Evolutionary conservation across 2,113 vertebrate species (phyloP), one percentile per base, ranked within the genome.

Genomic region (Nanorana parkeri): DNA sequence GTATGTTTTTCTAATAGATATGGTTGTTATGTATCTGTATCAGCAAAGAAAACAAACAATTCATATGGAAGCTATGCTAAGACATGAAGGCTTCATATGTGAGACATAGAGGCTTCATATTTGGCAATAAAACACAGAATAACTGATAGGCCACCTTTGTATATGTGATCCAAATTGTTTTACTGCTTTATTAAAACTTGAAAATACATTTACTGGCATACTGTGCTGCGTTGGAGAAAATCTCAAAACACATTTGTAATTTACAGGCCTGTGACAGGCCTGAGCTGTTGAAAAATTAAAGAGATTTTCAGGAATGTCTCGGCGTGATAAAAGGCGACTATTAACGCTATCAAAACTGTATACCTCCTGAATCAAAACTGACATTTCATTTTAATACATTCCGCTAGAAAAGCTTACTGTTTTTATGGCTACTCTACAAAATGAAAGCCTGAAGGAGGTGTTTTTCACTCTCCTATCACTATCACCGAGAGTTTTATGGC

Each of bases 401-500:
- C 90, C 87, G 87, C 86, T 88, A 91, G 88, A 84, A 84, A 78
- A 88, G 78, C 85, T 85, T 76, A 87, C 86, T 36, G 85, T 87
- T 85, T 94, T 92, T 93, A 93, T 85, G 87, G 89, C 79, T 84
- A 89, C 84, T 67, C 84, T 85, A 80, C 89, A 87, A 92, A 93
- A 93, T 89, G 56, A 90, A 91, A 93, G 88, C 89, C 88, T 87
- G 41, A 84, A 78, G 75, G 90, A 94, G 91, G 90, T 88, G 17
- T 91, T 93, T 82, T 94, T 93, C 92, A 93, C 91, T 95, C 95
- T 93, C 88, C 93, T 89, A 92, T 91, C 85, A 96, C 93, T 90
- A 95, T 93, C 94, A 88, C 85, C 81, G 78, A 85, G 94, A 91
- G 91, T 89, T 94, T 94, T 94, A 95, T 95, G 95, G 89, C 90